Percentiles rank a stretch among this genome's conserved stretches.
phyloP scores from a whole-genome alignment of 30 jellyfish, hydroid and myxozoan species.

The Calvadosia cruxmelitensis region DNA sequence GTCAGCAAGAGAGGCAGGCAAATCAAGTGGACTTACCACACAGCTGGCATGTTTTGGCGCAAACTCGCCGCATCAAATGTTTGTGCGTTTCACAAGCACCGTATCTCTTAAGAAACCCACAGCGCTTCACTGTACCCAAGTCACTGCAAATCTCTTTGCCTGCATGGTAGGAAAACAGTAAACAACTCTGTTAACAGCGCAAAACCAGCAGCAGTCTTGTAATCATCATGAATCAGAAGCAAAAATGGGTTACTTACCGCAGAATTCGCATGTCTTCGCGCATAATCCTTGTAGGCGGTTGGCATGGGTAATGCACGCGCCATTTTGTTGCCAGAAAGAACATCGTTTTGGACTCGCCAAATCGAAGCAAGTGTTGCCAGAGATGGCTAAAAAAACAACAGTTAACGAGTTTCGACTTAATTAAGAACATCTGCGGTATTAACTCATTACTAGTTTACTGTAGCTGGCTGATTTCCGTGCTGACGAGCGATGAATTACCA shows the following conservation, averaged over 20 bases:
- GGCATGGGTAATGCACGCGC: conserved; percentile 7
- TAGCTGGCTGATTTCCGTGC: too few species aligned
- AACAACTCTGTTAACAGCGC: too few species aligned
- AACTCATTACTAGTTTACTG: too few species aligned
- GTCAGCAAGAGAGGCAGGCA: too few species aligned
- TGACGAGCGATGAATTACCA: too few species aligned
- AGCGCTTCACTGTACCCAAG: conserved; percentile 21
- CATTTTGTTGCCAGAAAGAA: conserved; percentile 1
- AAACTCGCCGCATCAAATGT: conserved; percentile 21
- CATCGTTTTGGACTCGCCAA: conserved; percentile 10
- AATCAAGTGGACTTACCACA: conserved; percentile 21
- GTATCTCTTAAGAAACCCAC: conserved; percentile 25
- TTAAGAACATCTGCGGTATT: too few species aligned
- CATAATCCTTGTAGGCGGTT: conserved; percentile 31
- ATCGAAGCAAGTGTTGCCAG: background rate
- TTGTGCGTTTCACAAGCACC: conserved; percentile 30
- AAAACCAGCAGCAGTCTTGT: background rate
- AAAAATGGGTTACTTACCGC: conserved; percentile 20
- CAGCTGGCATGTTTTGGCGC: conserved; percentile 39
- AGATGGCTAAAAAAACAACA: too few species aligned
- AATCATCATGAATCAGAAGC: background rate
- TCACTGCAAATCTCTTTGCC: conserved; percentile 5
- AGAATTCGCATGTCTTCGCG: conserved; percentile 32
- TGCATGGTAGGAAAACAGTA: too few species aligned
- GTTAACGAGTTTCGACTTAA: too few species aligned